Conservation (phyloP, 2,113 vertebrate genomes). For the Leucosticte australis region DNA sequence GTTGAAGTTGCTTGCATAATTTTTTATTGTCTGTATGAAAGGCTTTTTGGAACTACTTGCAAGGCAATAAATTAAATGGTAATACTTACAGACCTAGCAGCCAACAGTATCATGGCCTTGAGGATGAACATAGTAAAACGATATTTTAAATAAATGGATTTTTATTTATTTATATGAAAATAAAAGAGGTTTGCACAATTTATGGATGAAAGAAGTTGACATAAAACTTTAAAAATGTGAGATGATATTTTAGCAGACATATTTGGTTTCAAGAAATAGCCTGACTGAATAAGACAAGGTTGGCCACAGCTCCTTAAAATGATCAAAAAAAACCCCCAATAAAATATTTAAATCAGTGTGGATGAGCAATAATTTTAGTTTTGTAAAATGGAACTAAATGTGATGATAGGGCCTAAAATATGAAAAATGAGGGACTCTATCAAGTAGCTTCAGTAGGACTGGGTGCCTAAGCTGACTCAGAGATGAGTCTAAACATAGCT, state of each 20-base stretch:
- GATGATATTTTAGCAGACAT: not conserved
- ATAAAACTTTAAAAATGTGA: not conserved
- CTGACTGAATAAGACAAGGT: not conserved
- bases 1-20: not conserved
- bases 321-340: not conserved
- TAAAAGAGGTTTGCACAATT: not conserved
- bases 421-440: not conserved
- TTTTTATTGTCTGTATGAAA: not conserved
- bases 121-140: not conserved
- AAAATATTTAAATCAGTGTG: not conserved
- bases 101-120: not conserved
- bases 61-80: not conserved
- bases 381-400: not conserved
- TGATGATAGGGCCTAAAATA: not conserved
- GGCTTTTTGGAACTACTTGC: not conserved
- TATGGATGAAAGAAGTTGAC: not conserved
- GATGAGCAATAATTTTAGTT: not conserved
- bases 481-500: not conserved
- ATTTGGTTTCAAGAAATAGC: not conserved
- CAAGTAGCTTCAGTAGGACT: not conserved
- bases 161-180: not conserved
- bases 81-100: not conserved
- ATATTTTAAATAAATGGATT: not conserved
- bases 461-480: not conserved
- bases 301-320: not conserved